phyloP scores from a whole-genome alignment of 2,797 vertebrate genomes.

The Geotrypetes seraphini region DNA sequence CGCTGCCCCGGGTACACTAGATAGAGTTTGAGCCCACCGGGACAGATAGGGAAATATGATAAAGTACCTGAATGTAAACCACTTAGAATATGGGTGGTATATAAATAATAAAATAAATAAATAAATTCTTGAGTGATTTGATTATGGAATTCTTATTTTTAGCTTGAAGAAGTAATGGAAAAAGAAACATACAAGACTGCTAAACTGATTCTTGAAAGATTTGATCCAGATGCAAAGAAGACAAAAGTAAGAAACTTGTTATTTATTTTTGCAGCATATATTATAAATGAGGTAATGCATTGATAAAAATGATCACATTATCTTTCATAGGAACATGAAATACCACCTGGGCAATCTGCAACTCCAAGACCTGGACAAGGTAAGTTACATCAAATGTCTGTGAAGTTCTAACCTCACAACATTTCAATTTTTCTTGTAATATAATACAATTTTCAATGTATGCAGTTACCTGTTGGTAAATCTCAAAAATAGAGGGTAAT shows the following conservation, averaged over 20 bases:
- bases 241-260: conserved; percentile 61
- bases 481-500: too few species aligned
- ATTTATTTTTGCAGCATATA: not conserved
- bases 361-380: conserved; percentile 89
- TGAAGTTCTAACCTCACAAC: not conserved
- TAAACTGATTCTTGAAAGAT: conserved; percentile 95
- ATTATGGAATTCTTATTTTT: conserved; percentile 32
- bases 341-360: conserved; percentile 60
- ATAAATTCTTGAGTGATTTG: not conserved
- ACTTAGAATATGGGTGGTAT: too few species aligned
- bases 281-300: conserved; percentile 13
- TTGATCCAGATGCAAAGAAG: conserved; percentile 88
- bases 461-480: too few species aligned
- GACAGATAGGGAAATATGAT: too few species aligned
- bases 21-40: too few species aligned
- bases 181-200: conserved; percentile 96
- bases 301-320: conserved; percentile 19
- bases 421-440: too few species aligned
- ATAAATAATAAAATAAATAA: too few species aligned
- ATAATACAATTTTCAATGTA: too few species aligned
- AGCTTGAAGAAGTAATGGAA: conserved; percentile 99
- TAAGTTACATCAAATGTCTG: conserved; percentile 35
- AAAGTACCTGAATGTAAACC: too few species aligned
- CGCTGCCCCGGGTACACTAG: too few species aligned
- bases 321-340: conserved; percentile 72